Base-by-base conservation (phyloP, 1,140 invertebrate species). In the Psilanteris sp. region DNA sequence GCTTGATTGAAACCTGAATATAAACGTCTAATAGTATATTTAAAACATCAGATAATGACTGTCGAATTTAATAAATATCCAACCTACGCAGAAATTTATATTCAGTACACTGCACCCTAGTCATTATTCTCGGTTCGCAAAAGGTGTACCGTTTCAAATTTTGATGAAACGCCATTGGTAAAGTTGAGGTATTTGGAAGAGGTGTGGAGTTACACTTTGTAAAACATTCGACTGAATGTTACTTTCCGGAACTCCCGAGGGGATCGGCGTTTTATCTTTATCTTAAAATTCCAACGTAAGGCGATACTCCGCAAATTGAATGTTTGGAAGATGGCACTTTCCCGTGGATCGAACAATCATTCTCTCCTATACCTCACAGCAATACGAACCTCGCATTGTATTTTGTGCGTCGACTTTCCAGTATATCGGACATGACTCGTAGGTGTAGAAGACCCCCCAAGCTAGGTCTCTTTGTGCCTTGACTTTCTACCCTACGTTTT, bases 241-340 rank as follows among this genome's bases (percentile, higher is more conserved):
- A 55, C 59, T 74, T 50, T 39, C 11, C 14, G 27, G 6, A 24
- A 20, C 16, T 55, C 43, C 62, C 52, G 26, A 36, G 22, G 14
- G 52, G 59, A 72, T 64, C 55, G 37, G 36, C 70, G 62, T 50
- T 82, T 77, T 76, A 81, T 77, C 74, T 55, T 59, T 29, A 71
- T 68, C 80, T 84, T 84, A 79, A 82, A 86, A 85, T 84, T 83
- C 77, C 73, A 55, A 39, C 50, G 83, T 80, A 85, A 87, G 77
- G 54, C 67, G 83, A 87, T 84, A 87, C 78, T 71, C 74, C 22
- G 71, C 72, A 83, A 85, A 85, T 86, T 83, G 83, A 85, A 86
- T 86, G 80, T 85, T 82, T 82, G 68, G 27, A 52, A 67, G 50
- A 37, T 62, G 68, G 67, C 57, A 75, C 75, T 79, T 76, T 32